phyloP scores from a whole-genome alignment of 2,797 vertebrate genomes.

The Urocyon cinereoargenteus region DNA sequence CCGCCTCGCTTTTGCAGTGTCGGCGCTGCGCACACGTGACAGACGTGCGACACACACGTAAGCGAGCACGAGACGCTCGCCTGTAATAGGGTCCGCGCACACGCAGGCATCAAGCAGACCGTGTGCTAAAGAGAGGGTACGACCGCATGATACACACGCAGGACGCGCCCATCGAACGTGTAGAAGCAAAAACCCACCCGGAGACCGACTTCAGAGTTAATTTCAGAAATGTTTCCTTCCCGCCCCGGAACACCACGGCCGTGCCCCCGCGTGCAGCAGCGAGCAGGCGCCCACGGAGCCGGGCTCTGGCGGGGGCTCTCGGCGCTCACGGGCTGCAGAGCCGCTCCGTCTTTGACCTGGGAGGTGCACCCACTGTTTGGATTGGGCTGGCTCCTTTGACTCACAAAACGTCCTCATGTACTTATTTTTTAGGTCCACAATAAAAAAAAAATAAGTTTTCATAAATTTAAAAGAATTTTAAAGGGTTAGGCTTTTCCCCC shows the following conservation, averaged over 20 bases:
- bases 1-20: neutral
- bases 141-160: too few species aligned
- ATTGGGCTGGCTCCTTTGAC: neutral
- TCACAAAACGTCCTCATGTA: neutral
- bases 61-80: too few species aligned
- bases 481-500: neutral
- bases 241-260: neutral
- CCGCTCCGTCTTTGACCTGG: neutral
- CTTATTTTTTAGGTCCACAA: neutral
- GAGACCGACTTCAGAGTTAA: neutral
- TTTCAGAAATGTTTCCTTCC: neutral
- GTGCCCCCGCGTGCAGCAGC: too few species aligned
- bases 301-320: too few species aligned
- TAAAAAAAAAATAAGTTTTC: neutral
- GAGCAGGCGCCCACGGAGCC: too few species aligned
- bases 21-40: fast-evolving
- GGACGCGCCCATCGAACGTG: too few species aligned
- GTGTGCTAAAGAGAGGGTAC: too few species aligned
- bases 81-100: too few species aligned
- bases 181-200: neutral
- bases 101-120: too few species aligned
- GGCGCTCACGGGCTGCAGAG: neutral
- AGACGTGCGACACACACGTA: fast-evolving
- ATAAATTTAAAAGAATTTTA: neutral
- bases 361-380: neutral